Evolutionary conservation across 2,113 vertebrate species (phyloP), one percentile per base, ranked within the genome.

Genomic region (Cochlearius cochlearius): DNA sequence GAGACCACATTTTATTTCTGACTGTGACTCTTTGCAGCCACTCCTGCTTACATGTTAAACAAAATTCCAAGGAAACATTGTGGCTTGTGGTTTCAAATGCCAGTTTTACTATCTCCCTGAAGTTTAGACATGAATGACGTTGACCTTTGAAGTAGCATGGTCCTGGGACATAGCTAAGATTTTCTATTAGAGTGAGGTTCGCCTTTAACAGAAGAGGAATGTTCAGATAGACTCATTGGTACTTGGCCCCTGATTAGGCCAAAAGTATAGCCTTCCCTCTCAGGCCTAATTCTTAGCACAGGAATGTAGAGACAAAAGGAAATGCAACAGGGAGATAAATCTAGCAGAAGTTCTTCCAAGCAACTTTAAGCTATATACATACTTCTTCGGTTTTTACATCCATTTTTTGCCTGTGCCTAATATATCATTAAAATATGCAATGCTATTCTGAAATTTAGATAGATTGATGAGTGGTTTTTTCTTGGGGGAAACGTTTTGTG

Each of bases 141-240:
- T 93, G 87, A 91, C 90, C 94, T 94, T 93, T 87, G 90, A 94
- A 95, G 92, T 49, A 90, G 69, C 89, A 71, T 69, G 91, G 90
- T 95, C 88, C 90, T 95, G 94, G 91, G 86, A 94, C 85, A 76
- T 91, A 92, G 80, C 82, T 85, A 88, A 92, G 58, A 87, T 92
- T 95, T 88, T 89, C 94, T 97, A 7, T 89, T 92, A 78, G 72
- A 94, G 77, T 71, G 89, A 94, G 66, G 73, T 85, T 93, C 93
- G 82, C 68, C 90, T 96, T 94, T 93, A 96, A 86, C 73, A 84
- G 85, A 81, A 86, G 77, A 96, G 92, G 92, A 92, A 95, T 96
- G 93, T 89, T 94, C 87, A 95, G 84, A 94, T 49, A 89, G 56
- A 81, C 59, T 60, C 78, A 88, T 45, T 84, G 81, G 77, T 93